Evolutionary conservation across 2,888 invertebrate genomes (phyloP), one percentile per base, ranked within the genome.

Genomic region (Parascotia fuliginaria): DNA sequence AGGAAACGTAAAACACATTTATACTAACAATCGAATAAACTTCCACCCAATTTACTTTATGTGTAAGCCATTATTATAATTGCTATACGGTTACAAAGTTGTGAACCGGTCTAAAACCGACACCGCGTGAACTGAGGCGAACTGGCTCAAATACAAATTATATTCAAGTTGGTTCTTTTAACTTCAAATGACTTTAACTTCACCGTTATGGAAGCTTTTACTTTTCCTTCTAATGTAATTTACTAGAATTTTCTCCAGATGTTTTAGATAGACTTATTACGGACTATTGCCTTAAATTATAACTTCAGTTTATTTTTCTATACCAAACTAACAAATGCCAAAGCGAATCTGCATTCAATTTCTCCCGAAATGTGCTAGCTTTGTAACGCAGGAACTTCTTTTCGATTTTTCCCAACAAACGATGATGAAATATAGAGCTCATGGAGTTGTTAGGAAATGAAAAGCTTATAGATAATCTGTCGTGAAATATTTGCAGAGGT

Each of bases 21-120:
- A 73, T 68, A 77, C 72, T 75, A 77, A 81, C 78, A 81, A 83
- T 83, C 80, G 73, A 81, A 81, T 81, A 73, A 83, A 81, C 77
- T 85, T 85, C 81, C 82, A 75, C 72, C 70, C 82, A 88, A 85
- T 87, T 87, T 77, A 81, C 78, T 85, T 86, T 81, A 86, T 81
- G 82, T 82, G 79, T 81, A 80, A 81, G 71, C 83, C 82, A 87
- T 89, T 88, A 88, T 83, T 76, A 81, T 87, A 87, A 88, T 88
- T 87, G 84, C 76, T 77, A 66, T 64, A 77, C 75, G 73, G 80
- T 85, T 81, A 66, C 76, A 73, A 84, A 87, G 79, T 85, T 76
- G 70, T 63, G 61, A 69, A 62, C 62, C 59, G 60, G 70, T 67
- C 67, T 70, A 63, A 60, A 60, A 60, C 65, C 75, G 59, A 70